Evolutionary conservation across 2,113 vertebrate genomes (phyloP), one percentile per base, ranked within the genome.

Genomic region (Nycticorax nycticorax): DNA sequence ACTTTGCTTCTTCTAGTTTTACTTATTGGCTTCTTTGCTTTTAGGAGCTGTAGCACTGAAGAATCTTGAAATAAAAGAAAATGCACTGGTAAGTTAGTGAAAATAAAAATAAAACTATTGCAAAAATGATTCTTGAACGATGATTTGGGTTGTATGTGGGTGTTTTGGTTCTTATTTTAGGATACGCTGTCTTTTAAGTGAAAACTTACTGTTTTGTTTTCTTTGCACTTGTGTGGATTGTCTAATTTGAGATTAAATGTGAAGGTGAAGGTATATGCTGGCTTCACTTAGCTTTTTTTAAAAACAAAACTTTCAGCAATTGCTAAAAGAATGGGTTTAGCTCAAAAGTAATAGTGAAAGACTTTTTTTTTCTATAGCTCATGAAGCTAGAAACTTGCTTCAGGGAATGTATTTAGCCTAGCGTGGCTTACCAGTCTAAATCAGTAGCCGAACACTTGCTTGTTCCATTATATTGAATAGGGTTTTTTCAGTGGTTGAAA

Each of bases 1-100:
- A 3, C 21, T 57, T 66, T 21, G 6, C 26, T 77, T 81, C 63
- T 37, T 84, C 24, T 35, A 33, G 39, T 83, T 79, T 93, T 89
- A 55, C 69, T 30, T 91, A 16, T 23, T 91, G 35, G 24, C 24
- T 72, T 80, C 33, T 89, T 94, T 67, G 85, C 33, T 97, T 97
- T 72, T 97, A 99, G 99, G 99, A 94, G 98, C 99, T 37, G 99
- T 99, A 52, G 94, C 98, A 50, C 97, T 99, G 62, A 99, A 95
- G 96, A 99, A 99, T 97, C 98, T 99, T 94, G 99, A 99, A 98
- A 99, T 99, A 98, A 99, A 99, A 97, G 99, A 99, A 98, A 99
- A 99, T 99, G 99, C 99, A 30, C 94, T 99, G 99, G 99, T 99
- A 98, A 98, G 99, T 98, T 91, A 81, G 6, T 88, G 35, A 81